A percentile compares a stretch with the other conserved stretches of the same genome.
These are phyloP conservation scores for Aspidoscelis tigris DNA, from an alignment of 2,113 vertebrate species.

Conservation along the genomic window DNA sequence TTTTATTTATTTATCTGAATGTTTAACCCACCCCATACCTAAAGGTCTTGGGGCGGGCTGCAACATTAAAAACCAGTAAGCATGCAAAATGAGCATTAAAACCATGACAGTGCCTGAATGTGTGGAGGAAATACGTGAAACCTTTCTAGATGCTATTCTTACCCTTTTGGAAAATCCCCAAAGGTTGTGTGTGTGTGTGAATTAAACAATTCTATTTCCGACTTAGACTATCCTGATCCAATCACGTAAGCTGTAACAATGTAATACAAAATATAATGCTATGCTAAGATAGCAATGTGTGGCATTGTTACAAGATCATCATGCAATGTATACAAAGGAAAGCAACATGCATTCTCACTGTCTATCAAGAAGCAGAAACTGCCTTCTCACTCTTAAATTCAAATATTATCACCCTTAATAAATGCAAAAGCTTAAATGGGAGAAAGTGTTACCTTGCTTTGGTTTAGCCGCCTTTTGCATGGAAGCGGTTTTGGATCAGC, in stretches of 20 bases:
- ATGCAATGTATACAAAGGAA: no score
- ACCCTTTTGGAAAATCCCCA: not conserved
- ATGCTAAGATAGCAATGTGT: no score
- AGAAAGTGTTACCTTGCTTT: slow-evolving; percentile 11
- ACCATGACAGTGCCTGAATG: no score
- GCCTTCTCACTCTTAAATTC: not conserved
- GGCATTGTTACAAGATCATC: no score
- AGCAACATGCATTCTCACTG: no score
- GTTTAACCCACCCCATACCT: no score
- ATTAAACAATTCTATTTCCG: not conserved
- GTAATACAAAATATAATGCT: not conserved
- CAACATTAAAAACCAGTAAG: no score
- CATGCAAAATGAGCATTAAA: no score
- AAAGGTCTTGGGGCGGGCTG: no score
- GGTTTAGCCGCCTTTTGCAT: not conserved
- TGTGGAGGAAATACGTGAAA: not conserved
- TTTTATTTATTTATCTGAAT: no score
- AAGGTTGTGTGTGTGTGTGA: not conserved
- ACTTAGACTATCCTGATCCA: not conserved
- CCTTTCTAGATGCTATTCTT: not conserved
- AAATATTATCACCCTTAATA: not conserved
- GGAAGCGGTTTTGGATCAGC: not conserved
- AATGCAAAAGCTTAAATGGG: not conserved
- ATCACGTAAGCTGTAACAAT: not conserved
- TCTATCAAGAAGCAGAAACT: not conserved